A percentile compares a stretch with the other conserved stretches of the same genome.
Conservation (phyloP, 2,888 invertebrate species). For the Phaedon cochleariae region DNA sequence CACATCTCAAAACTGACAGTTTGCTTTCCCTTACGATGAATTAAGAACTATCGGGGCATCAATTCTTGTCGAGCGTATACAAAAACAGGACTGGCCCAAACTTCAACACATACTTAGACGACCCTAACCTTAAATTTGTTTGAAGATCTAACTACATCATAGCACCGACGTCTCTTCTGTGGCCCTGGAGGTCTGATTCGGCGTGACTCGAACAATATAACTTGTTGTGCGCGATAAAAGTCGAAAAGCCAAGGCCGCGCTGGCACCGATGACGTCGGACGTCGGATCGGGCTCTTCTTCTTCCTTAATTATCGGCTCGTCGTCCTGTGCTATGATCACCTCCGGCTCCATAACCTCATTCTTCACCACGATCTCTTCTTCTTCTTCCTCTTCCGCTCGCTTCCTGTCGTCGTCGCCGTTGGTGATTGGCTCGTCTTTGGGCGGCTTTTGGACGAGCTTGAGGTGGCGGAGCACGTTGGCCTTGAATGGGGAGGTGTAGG, state of each 20-base stretch:
- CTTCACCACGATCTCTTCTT: conserved; percentile 67
- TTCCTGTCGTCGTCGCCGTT: conserved; percentile 40
- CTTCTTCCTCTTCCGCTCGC: conserved; percentile 60
- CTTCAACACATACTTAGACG: conserved; percentile 2
- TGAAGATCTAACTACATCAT: conserved; percentile 52
- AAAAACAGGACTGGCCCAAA: conserved; percentile 54
- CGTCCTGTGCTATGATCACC: conserved; percentile 61
- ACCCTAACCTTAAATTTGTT: not conserved
- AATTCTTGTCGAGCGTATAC: conserved; percentile 54
- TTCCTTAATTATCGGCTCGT: conserved; percentile 51
- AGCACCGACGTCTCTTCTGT: conserved; percentile 73
- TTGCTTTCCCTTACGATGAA: no score
- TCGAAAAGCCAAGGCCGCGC: conserved; percentile 74
- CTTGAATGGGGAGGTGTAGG: conserved; percentile 80
- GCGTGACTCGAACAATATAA: conserved; percentile 88
- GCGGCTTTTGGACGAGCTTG: conserved; percentile 70
- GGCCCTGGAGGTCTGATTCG: conserved; percentile 68
- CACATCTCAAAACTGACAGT: no score
- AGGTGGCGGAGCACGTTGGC: conserved; percentile 82
- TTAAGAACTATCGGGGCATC: conserved; percentile 16
- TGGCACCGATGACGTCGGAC: conserved; percentile 32
- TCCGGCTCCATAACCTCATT: conserved; percentile 69
- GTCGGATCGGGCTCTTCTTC: conserved; percentile 50
- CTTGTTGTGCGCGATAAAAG: conserved; percentile 94
- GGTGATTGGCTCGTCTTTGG: conserved; percentile 58